A percentile compares a stretch with the other conserved stretches of the same genome.
Evolutionary conservation across 2,797 vertebrate genomes (phyloP).

Genomic region (Pseudomugil gertrudae): DNA sequence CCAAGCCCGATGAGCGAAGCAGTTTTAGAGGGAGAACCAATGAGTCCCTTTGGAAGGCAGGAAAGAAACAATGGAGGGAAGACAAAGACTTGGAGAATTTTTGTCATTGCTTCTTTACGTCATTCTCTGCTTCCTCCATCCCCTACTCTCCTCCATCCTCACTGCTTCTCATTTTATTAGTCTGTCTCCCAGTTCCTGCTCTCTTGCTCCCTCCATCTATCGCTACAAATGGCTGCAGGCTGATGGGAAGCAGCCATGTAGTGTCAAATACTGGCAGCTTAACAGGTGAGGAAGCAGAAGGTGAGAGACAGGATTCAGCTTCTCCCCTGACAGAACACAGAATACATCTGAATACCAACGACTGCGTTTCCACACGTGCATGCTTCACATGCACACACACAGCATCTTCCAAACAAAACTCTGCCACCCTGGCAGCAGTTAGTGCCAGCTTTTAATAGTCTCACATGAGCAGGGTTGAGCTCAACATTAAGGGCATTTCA

Average conservation of each 20-base stretch:
- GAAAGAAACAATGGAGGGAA: slow-evolving; percentile 55
- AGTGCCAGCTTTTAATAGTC: neutral
- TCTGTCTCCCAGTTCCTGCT: slow-evolving; percentile 5
- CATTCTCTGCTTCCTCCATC: slow-evolving; percentile 7
- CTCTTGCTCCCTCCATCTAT: slow-evolving; percentile 14
- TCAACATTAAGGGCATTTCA: neutral
- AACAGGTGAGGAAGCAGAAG: slow-evolving; percentile 63
- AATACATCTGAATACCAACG: slow-evolving; percentile 49
- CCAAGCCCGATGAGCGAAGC: slow-evolving; percentile 54
- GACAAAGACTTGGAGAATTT: slow-evolving; percentile 61
- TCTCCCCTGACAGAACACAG: slow-evolving; percentile 45
- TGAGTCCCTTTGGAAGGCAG: slow-evolving; percentile 30
- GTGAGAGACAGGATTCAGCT: slow-evolving; percentile 48
- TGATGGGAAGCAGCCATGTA: slow-evolving; percentile 48
- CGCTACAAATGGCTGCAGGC: slow-evolving; percentile 40
- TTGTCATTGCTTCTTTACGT: slow-evolving; percentile 49
- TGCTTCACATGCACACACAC: neutral
- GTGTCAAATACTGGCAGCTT: slow-evolving; percentile 37
- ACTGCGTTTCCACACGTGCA: neutral
- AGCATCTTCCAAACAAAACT: neutral
- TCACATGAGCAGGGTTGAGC: neutral
- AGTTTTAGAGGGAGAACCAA: slow-evolving; percentile 49
- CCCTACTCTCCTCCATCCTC: slow-evolving; percentile 7
- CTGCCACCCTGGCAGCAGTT: neutral
- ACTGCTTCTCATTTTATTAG: slow-evolving; percentile 21